Evolutionary conservation across 2,113 vertebrate genomes (phyloP).

Genomic region (Phylloscopus trochilus): DNA sequence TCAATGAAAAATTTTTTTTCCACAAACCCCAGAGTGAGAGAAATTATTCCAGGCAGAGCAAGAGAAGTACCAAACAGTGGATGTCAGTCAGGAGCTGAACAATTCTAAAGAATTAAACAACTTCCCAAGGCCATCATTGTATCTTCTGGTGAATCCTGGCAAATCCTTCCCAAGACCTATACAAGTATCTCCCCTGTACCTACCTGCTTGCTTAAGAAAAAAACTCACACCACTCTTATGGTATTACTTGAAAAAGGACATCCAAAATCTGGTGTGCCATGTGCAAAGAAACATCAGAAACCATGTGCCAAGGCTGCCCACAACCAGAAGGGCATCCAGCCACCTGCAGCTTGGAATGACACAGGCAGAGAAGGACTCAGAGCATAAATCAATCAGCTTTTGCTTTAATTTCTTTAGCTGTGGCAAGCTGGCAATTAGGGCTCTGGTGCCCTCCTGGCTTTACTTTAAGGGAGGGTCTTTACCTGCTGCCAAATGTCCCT

Average conservation of each 20-base stretch:
- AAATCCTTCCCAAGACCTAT: neutral
- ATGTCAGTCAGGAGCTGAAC: neutral
- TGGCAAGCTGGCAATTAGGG: neutral
- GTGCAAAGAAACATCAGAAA: neutral
- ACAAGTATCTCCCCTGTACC: neutral
- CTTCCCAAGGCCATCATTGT: neutral
- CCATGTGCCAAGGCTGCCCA: neutral
- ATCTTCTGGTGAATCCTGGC: neutral
- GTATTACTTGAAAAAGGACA: neutral
- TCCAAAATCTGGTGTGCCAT: neutral
- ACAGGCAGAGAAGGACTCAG: neutral
- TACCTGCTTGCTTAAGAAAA: neutral
- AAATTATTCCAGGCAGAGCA: neutral
- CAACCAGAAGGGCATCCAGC: neutral
- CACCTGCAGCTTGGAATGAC: neutral
- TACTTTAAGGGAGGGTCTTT: neutral
- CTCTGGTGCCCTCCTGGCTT: neutral
- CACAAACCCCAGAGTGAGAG: neutral
- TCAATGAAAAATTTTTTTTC: neutral
- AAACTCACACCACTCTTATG: rapidly evolving
- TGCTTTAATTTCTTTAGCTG: neutral
- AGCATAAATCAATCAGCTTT: neutral
- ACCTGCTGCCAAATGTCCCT: neutral
- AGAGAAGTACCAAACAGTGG: neutral
- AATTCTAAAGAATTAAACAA: neutral